A percentile compares a stretch with the other conserved stretches of the same genome.
Evolutionary conservation across 1,140 invertebrate genomes (phyloP).

Genomic region (Cyrtorhinus lividipennis): DNA sequence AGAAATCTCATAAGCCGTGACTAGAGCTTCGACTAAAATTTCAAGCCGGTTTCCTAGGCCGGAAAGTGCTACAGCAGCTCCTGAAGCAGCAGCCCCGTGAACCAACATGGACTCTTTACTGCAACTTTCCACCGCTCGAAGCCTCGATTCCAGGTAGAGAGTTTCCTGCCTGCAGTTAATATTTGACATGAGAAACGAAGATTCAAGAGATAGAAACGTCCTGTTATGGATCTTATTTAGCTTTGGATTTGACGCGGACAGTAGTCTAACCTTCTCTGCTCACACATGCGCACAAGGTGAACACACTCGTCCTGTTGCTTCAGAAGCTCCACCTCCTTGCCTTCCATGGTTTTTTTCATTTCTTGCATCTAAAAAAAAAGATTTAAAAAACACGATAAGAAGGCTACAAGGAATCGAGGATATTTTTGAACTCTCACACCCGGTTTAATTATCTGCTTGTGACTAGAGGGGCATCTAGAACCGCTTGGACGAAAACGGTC

Average conservation of each 20-base stretch:
- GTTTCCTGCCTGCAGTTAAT: constrained; percentile 43
- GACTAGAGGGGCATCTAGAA: too few relatives aligned
- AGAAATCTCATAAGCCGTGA: constrained; percentile 55
- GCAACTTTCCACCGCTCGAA: constrained; percentile 44
- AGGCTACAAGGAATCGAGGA: constrained; percentile 12
- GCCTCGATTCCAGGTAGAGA: constrained; percentile 45
- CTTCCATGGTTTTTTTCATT: constrained; percentile 35
- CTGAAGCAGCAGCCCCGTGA: constrained; percentile 52
- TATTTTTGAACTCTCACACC: too few relatives aligned
- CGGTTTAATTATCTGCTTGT: too few relatives aligned
- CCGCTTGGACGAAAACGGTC: too few relatives aligned
- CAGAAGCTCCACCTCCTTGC: constrained; percentile 41
- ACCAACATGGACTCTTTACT: constrained; percentile 46
- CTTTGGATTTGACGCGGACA: too few relatives aligned
- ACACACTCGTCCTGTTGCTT: constrained; percentile 58
- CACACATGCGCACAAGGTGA: constrained; percentile 58
- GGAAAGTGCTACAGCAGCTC: constrained; percentile 52
- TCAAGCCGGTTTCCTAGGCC: constrained; percentile 51
- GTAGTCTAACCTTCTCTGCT: constrained; percentile 62
- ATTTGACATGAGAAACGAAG: background rate
- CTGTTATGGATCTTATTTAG: too few relatives aligned
- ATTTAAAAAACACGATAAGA: background rate
- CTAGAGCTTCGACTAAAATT: constrained; percentile 38
- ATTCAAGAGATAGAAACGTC: too few relatives aligned
- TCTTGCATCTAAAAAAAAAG: constrained; percentile 26